Evolutionary conservation across 92 coral and sea anemone species (phyloP), one percentile per base, ranked within the genome.

Genomic region (Actinostola sp.): DNA sequence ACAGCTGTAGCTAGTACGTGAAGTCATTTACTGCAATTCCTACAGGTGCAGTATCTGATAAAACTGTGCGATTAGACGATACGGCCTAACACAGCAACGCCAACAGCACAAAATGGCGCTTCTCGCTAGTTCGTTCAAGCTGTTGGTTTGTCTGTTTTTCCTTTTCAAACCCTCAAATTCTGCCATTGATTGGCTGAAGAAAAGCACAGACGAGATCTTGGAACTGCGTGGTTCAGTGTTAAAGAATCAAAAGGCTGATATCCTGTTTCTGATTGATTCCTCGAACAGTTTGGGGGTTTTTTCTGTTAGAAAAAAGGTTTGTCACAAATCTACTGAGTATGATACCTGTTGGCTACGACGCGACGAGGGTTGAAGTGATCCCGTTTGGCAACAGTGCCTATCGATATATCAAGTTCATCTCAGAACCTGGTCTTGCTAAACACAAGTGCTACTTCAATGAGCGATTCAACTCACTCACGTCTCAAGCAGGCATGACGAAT

Each of bases 371-470:
- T 0, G 92, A 90, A 51, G 85, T 90, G 14, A 87, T 90, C 29
- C 92, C 97, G 10, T 90, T 90, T 63, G 74, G 82, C 28, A 4
- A 10, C 0, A 0, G 46, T 0, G 92, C 92, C 24, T 25, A 29
- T 27, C 66, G 68, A 19, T 84, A 21, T 65, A 83, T 90, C 60
- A 72, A 67, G 51, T 89, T 83, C 43, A 83, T 90, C 54, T 90
- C 96, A 14, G 31, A 19, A 0, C 84, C 87, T 1, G 38, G 42
- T 0, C 15, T 25, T 3, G 30, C 54, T 0, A 79, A 86, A 53
- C 80, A 79, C 80, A 90, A 90, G 60, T 90, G 97, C 69, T 70
- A 77, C 6, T 83, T 90, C 63, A 87, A 87, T 76, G 88, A 83
- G 35, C 75, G 31, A 50, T 90, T 90, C 41, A 32, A 48, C 24